Conservation (phyloP, 2,888 invertebrate genomes). For the Rhabditophanes sp. region DNA sequence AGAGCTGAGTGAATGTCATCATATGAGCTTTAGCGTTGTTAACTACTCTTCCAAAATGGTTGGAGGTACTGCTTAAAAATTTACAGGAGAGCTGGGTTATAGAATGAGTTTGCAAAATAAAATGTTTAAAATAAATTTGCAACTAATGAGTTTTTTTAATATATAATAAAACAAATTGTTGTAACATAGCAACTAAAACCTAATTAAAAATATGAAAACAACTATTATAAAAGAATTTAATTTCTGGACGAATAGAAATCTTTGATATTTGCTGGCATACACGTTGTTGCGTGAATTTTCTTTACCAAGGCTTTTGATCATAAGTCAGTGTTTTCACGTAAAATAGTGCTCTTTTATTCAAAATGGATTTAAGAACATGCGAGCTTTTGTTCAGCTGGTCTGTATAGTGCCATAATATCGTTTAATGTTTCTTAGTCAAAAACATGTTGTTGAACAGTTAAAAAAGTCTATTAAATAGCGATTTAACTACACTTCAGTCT, state of each 20-base stretch:
- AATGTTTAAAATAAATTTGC: too few relatives aligned
- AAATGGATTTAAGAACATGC: slow-evolving; percentile 64
- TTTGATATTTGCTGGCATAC: slow-evolving; percentile 68
- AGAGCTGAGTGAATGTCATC: too few relatives aligned
- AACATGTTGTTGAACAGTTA: slow-evolving; percentile 60
- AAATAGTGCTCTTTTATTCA: slow-evolving; percentile 54
- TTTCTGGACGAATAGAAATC: slow-evolving; percentile 96
- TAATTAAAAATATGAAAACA: too few relatives aligned
- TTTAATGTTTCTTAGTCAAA: slow-evolving; percentile 66
- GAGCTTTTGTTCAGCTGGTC: slow-evolving; percentile 72
- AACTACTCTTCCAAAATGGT: too few relatives aligned
- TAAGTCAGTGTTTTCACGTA: slow-evolving; percentile 55
- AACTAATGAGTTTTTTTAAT: too few relatives aligned
- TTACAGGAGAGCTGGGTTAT: too few relatives aligned
- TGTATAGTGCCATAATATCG: slow-evolving; percentile 70
- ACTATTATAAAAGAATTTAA: too few relatives aligned
- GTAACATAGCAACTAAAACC: too few relatives aligned
- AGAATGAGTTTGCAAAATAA: too few relatives aligned
- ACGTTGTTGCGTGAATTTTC: slow-evolving; percentile 65
- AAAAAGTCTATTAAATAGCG: slow-evolving; percentile 64
- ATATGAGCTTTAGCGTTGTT: too few relatives aligned
- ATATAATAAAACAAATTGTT: too few relatives aligned
- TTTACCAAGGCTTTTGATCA: slow-evolving; percentile 55
- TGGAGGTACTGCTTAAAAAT: too few relatives aligned
- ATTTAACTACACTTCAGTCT: slow-evolving; percentile 64